Evolutionary conservation across 1,140 invertebrate genomes (phyloP).

Genomic region (Aphelenchoides fujianensis): DNA sequence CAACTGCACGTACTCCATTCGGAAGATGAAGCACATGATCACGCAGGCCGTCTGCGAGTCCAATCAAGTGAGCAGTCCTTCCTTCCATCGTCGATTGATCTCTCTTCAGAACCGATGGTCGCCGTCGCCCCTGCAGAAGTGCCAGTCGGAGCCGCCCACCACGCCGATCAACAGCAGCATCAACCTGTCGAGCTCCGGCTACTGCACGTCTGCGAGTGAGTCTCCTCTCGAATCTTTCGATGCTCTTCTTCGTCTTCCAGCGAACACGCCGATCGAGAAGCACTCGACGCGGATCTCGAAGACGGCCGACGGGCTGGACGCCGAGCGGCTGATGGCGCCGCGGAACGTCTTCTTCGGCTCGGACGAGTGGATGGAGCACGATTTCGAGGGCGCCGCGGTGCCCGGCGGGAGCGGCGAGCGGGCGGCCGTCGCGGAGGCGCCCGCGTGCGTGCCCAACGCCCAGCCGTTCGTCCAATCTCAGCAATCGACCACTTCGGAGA

Average conservation of each 20-base stretch:
- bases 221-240: background rate
- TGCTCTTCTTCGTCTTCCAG: background rate
- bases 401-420: too few relatives aligned
- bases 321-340: background rate
- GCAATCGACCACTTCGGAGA: background rate
- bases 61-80: background rate
- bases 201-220: background rate
- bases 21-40: background rate
- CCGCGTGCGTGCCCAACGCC: too few relatives aligned
- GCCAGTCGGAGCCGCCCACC: background rate
- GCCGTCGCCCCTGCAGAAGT: background rate
- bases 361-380: background rate
- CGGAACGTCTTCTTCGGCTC: background rate
- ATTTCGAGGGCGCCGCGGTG: too few relatives aligned
- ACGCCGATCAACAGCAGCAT: conserved; percentile 1
- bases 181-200: background rate
- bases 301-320: background rate
- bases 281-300: background rate
- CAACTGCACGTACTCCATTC: background rate
- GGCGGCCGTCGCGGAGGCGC: too few relatives aligned
- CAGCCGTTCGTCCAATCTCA: background rate
- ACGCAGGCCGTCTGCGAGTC: background rate
- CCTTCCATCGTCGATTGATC: background rate
- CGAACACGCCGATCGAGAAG: background rate
- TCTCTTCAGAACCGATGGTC: background rate